A percentile compares a stretch with the other conserved stretches of the same genome.
Evolutionary conservation across 2,888 invertebrate genomes (phyloP).

Genomic region (Chydorus sphaericus): DNA sequence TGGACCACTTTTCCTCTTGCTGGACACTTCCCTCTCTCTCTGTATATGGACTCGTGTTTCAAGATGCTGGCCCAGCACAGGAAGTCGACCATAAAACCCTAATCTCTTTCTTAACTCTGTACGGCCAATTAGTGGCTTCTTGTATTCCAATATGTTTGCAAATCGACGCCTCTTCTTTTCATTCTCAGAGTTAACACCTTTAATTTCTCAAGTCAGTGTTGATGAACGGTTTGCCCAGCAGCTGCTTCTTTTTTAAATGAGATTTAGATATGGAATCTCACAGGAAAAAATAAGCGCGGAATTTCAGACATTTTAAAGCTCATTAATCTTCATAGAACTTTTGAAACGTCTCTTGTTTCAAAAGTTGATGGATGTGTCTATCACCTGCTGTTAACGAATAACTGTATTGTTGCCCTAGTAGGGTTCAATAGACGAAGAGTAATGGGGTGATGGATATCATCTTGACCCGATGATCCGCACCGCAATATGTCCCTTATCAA

Average conservation of each 20-base stretch:
- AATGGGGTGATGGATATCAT: neutral
- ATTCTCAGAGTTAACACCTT: neutral
- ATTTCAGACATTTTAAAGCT: too few species aligned
- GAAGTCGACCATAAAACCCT: conserved; percentile 3
- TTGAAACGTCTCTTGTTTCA: too few species aligned
- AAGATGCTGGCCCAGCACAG: neutral
- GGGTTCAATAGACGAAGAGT: neutral
- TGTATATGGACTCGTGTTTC: neutral
- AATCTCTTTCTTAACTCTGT: neutral
- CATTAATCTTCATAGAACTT: too few species aligned
- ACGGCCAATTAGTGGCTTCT: neutral
- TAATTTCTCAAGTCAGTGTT: neutral
- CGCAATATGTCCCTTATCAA: too few species aligned
- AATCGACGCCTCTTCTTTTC: neutral
- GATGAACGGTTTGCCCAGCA: neutral
- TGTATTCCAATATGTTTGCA: neutral
- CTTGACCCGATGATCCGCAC: neutral
- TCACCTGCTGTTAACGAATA: too few species aligned
- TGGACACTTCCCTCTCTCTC: neutral
- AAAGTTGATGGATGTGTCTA: too few species aligned
- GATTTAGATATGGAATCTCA: too few species aligned
- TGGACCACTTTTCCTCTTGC: neutral
- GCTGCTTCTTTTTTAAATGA: neutral
- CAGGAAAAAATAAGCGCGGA: too few species aligned
- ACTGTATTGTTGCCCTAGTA: neutral